Base-by-base conservation (phyloP, 2,113 vertebrate species). In the Talpa occidentalis region DNA sequence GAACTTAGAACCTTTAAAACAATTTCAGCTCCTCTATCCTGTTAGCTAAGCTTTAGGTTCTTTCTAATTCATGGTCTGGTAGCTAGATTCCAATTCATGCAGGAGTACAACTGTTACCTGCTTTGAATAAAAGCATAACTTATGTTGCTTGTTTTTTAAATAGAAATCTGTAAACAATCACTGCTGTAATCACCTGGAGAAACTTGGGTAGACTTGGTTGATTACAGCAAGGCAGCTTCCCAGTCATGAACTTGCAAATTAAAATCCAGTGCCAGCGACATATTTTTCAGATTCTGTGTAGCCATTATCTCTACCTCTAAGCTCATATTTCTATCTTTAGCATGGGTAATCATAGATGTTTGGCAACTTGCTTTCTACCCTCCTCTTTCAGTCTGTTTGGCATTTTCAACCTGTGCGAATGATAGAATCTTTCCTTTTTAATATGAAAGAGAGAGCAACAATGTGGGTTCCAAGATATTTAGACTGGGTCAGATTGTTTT, bases 401-500 rank as follows among this genome's bases (percentile, higher is more conserved):
- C 44, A 12, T 79, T 85, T 73, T 47, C 44, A 96, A 92, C 26
- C 35, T 82, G 24, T 73, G 52, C 80, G 78, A 95, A 94, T n/a
- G 86, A 67, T 73, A 95, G 62, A 78, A 76, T 79, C 60, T 89
- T 94, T 88, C 40, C 80, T 15, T 69, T 93, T 94, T 74, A 92
- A 85, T 92, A 92, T 9, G 77, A 60, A 56, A 67, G 42, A 78
- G 42, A 78, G 73, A 81, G 28, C 70, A 91, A 54, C 19, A 11
- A 67, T 86, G 74, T 56, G 66, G 60, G 32, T 91, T 95, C 83
- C 91, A 94, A 95, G 64, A 88, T 95, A 93, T 87, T 94, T 92
- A 94, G 89, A 91, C 70, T 87, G 79, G 74, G 70, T 95, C 78
- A 95, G 32, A 92, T 44, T 93, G 74, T 97, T 95, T 96, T 95